These are phyloP conservation scores for Orthonychiurus folsomi DNA, from an alignment of 2,888 invertebrate species.

Conservation along the genomic window DNA sequence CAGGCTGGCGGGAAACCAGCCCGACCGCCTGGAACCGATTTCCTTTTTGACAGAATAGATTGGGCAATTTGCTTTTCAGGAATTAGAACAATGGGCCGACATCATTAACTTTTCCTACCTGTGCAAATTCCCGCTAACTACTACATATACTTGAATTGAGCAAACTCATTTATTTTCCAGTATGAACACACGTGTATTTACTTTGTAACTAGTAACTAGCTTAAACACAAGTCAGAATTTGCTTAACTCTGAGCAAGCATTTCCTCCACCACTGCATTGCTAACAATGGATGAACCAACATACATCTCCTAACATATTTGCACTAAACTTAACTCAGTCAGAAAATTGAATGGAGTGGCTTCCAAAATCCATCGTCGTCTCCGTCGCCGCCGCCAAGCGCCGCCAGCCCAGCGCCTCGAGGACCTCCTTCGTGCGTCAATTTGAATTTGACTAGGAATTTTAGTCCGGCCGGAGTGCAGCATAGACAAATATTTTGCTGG, in stretches of 20 bases:
- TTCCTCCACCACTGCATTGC: not conserved
- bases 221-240: not conserved
- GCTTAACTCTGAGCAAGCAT: not conserved
- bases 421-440: not conserved
- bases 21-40: no score
- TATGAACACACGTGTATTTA: not conserved
- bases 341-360: constrained; percentile 1
- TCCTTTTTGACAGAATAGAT: no score
- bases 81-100: no score
- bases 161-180: not conserved
- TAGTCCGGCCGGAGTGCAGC: not conserved
- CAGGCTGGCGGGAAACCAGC: no score
- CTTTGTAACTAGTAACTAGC: not conserved
- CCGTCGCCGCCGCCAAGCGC: no score
- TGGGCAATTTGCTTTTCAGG: no score
- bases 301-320: not conserved
- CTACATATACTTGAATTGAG: not conserved
- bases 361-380: no score
- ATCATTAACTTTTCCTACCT: no score
- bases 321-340: not conserved
- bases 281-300: not conserved
- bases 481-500: no score
- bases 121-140: no score
- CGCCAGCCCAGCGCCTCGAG: no score
- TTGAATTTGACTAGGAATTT: not conserved